Evolutionary conservation across 2,888 invertebrate genomes (phyloP), one percentile per base, ranked within the genome.

Genomic region (Eudemis profundana): DNA sequence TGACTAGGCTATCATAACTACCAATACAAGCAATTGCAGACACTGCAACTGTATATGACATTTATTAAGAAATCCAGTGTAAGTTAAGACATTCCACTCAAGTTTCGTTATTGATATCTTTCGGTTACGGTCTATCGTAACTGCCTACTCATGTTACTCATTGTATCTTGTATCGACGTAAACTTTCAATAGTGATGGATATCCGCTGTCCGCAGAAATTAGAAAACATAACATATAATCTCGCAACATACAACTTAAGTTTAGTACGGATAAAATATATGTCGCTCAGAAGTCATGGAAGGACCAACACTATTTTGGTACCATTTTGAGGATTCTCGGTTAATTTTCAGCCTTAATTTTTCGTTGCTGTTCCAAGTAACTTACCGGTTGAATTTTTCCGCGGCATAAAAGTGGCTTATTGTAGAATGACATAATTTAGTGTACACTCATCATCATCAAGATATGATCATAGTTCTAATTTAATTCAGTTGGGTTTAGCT

Each of bases 11-110:
- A 40, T 40, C 40, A 27, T 23, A 23, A 42, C n/a, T 54, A 42
- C 17, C 29, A 42, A 17, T 29, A 17, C 29, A n/a, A 42, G 27
- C 15, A 29, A 40, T 15, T 29, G n/a, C 14, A 17, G n/a, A 15
- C 36, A 36, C 27, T 27, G 54, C 8, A 29, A 21, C 21, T 10
- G 12, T 56, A 44, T 56, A 56, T 44, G 44, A 29, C 27, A 44
- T 54, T 1, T 54, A 54, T 56, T 44, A 56, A 56, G 56, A 56
- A 56, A 56, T 56, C 56, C 1, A 44, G n/a, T 56, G 42, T 44
- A 56, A 56, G 42, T 44, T 27, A 29, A 33, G 56, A 56, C 42
- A 56, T 29, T 29, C 29, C 29, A 29, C 42, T 56, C 42, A 17
- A 19, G 44, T 56, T 29, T 56, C 56, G 44, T 56, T 56, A 56